Evolutionary conservation across 2,888 invertebrate genomes (phyloP).

Genomic region (Heliconius hortense): DNA sequence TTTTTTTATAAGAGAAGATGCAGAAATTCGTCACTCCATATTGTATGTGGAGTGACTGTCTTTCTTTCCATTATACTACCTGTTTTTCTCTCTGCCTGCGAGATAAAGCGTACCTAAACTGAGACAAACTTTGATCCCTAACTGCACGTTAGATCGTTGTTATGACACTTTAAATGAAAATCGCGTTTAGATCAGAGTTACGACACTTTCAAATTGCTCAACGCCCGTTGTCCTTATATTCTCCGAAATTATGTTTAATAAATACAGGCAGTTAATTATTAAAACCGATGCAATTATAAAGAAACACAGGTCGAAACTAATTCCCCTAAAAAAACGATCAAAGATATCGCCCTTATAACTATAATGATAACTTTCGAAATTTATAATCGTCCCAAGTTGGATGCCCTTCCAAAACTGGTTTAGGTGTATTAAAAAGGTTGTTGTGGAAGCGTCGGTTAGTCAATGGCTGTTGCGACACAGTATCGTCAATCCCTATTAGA

Average conservation of each 20-base stretch:
- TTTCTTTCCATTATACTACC: no score
- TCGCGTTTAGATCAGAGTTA: neutral
- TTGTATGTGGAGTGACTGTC: no score
- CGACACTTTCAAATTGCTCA: fast-evolving
- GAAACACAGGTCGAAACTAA: neutral
- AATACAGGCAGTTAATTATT: neutral
- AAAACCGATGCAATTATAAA: neutral
- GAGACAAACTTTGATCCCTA: neutral
- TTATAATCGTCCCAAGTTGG: neutral
- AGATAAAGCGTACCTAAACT: no score
- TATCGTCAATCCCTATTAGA: slow-evolving; percentile 11
- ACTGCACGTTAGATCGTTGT: no score
- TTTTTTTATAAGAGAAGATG: no score
- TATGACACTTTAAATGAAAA: no score
- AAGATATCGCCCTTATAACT: neutral
- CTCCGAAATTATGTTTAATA: neutral
- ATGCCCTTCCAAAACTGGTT: slow-evolving; percentile 23
- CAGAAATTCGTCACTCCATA: no score
- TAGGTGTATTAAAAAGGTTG: neutral
- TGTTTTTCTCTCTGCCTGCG: no score
- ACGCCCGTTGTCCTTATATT: neutral
- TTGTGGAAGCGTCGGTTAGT: slow-evolving; percentile 1
- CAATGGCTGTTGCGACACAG: neutral
- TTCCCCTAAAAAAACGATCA: neutral
- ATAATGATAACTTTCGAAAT: slow-evolving; percentile 15